Base-by-base conservation (phyloP, 2,113 vertebrate genomes). In the Campylomormyrus tamandua region DNA sequence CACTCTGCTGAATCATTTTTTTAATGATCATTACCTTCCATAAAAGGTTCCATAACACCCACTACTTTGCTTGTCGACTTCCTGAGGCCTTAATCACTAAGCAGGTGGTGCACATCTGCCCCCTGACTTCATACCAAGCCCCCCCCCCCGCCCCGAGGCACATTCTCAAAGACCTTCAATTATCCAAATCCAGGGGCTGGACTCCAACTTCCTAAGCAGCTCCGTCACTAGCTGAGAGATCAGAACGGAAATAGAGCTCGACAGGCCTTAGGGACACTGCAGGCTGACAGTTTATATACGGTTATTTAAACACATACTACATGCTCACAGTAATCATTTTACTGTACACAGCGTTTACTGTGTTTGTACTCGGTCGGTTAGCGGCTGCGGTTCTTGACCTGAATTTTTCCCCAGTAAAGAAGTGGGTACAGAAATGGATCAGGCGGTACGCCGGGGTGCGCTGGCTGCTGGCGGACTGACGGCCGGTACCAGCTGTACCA, bases 121-220 rank as follows among this genome's bases (percentile, higher is more conserved):
- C n/a, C n/a, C n/a, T n/a, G n/a, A n/a, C n/a, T n/a, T n/a, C n/a
- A n/a, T n/a, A n/a, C n/a, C n/a, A n/a, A n/a, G n/a, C n/a, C 31
- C 19, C 19, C 1, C 35, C 19, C 42, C 1, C 31, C 11, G 46
- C 48, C 1, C 3, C 27, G 5, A 62, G 89, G 50, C 35, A 53
- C 17, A 21, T 89, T 89, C 87, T 62, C 77, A 50, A 35, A 77
- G 46, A 91, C 88, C 86, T 83, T 50, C 85, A 90, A 89, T 86
- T 90, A 88, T 89, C 85, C 88, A 56, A 27, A 46, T 90, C 24
- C 11, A 50, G 58, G 17, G 74, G 42, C 58, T 48, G 88, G 62
- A 46, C 45, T 88, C 62, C 74, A 80, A 80, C 74, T 80, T 15
- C 35, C 15, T 19, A 80, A 80, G 35, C 31, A 7, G 35, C 74